These are phyloP conservation scores for Rhopilema esculentum DNA, from an alignment of 30 jellyfish, hydroid and myxozoan species.

Conservation along the genomic window DNA sequence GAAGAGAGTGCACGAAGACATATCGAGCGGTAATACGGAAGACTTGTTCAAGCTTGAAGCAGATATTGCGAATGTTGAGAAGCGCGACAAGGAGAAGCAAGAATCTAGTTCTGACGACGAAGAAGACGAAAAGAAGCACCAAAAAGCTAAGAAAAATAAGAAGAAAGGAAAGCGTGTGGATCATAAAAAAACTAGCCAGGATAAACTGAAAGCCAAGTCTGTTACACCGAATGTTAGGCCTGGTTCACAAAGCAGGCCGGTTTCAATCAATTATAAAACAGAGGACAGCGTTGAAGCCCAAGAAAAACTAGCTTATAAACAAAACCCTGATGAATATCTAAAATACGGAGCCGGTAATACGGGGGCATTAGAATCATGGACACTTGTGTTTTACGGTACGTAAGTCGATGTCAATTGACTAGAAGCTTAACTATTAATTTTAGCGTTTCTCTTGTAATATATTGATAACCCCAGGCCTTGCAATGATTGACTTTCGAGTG, in stretches of 20 bases:
- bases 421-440: neutral
- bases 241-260: slow-evolving; percentile 23
- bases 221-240: slow-evolving; percentile 65
- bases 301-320: slow-evolving; percentile 65
- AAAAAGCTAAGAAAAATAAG: slow-evolving; percentile 18
- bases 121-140: neutral
- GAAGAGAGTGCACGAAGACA: slow-evolving; percentile 95
- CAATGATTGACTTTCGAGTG: neutral
- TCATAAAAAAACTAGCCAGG: neutral
- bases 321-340: slow-evolving; percentile 84
- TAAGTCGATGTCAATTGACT: neutral
- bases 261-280: neutral
- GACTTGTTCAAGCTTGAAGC: slow-evolving; percentile 89
- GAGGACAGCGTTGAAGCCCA: slow-evolving; percentile 49
- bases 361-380: slow-evolving; percentile 93
- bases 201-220: slow-evolving; percentile 57
- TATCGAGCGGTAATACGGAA: slow-evolving; percentile 81
- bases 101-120: slow-evolving; percentile 20
- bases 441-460: neutral
- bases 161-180: slow-evolving; percentile 20
- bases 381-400: slow-evolving; percentile 95
- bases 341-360: slow-evolving; percentile 93
- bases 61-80: slow-evolving; percentile 77
- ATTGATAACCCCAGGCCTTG: neutral
- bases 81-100: slow-evolving; percentile 22